These are phyloP conservation scores for Macaria notata DNA, from an alignment of 2,888 invertebrate species.

Conservation along the genomic window DNA sequence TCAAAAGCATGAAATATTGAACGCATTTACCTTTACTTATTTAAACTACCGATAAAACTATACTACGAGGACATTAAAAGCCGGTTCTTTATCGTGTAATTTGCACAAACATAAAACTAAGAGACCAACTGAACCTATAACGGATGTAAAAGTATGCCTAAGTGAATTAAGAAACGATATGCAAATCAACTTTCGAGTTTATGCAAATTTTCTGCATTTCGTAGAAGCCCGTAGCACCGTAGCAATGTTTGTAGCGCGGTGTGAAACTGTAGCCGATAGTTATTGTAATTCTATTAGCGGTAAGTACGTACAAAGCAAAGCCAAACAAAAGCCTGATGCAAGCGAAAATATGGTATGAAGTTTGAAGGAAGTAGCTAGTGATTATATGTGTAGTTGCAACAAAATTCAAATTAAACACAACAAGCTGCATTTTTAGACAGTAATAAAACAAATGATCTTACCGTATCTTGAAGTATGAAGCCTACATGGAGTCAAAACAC, in stretches of 20 bases:
- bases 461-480: too few species aligned
- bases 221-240: conserved; percentile 8
- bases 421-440: too few species aligned
- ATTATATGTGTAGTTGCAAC: too few species aligned
- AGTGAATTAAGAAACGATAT: background rate
- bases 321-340: too few species aligned
- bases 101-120: conserved; percentile 6
- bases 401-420: too few species aligned
- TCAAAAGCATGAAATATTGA: too few species aligned
- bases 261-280: background rate
- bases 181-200: conserved; percentile 11
- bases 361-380: too few species aligned
- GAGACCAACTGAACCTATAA: background rate
- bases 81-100: conserved; percentile 11
- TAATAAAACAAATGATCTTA: too few species aligned
- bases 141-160: conserved; percentile 10
- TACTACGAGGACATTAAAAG: conserved; percentile 1
- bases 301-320: too few species aligned
- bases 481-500: too few species aligned
- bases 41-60: conserved; percentile 1
- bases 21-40: too few species aligned
- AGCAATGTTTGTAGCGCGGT: conserved; percentile 5
- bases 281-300: background rate
- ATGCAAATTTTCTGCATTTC: conserved; percentile 6
- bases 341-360: too few species aligned